Evolutionary conservation across 2,888 invertebrate species (phyloP).

Genomic region (Tyria jacobaeae): DNA sequence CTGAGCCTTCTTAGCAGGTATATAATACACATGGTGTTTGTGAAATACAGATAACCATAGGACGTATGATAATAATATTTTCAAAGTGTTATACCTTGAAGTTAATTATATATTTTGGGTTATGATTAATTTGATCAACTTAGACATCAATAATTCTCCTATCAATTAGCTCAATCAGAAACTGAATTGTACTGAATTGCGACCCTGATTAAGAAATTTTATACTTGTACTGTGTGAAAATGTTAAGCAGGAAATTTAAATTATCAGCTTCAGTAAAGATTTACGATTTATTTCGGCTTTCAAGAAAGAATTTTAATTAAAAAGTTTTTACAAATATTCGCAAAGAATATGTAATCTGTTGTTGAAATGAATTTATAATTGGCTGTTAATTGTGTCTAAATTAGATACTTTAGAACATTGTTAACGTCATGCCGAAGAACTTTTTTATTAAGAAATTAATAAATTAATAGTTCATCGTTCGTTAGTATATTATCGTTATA

Average conservation of each 20-base stretch:
- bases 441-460: conserved; percentile 19
- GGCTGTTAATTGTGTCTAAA: conserved; percentile 63
- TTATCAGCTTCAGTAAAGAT: conserved; percentile 71
- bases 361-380: conserved; percentile 76
- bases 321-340: conserved; percentile 76
- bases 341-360: conserved; percentile 80
- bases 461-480: conserved; percentile 12
- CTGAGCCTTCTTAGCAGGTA: no score
- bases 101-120: no score
- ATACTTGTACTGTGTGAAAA: conserved; percentile 39
- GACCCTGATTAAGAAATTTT: conserved; percentile 3
- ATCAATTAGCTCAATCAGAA: background rate
- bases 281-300: conserved; percentile 68
- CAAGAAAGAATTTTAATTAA: conserved; percentile 80
- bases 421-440: conserved; percentile 20
- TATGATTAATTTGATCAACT: no score
- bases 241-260: conserved; percentile 66
- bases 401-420: conserved; percentile 43
- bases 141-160: no score
- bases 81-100: no score
- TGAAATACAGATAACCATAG: no score
- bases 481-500: conserved; percentile 6
- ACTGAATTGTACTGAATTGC: background rate
- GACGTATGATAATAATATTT: no score
- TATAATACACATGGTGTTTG: no score